Evolutionary conservation across 1,140 invertebrate species (phyloP).

Genomic region (Cotesia vestalis): DNA sequence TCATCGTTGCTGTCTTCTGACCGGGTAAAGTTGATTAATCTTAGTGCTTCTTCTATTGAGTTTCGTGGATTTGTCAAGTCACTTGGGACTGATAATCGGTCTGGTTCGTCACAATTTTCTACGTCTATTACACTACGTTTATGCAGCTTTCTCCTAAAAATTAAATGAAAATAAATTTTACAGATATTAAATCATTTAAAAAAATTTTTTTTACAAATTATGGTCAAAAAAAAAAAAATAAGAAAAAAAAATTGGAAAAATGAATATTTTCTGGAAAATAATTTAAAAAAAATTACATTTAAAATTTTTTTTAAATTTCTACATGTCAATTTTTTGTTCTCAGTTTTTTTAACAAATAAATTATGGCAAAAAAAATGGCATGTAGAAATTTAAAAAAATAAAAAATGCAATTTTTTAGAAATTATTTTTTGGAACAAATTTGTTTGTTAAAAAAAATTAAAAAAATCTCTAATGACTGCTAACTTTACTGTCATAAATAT

Average conservation of each 20-base stretch:
- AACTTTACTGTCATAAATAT: too few relatives aligned
- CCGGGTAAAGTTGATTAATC: slow-evolving; percentile 72
- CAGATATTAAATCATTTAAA: background rate
- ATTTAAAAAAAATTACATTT: too few relatives aligned
- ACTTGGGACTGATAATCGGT: slow-evolving; percentile 63
- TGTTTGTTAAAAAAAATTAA: background rate
- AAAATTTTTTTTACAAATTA: slow-evolving; percentile 5
- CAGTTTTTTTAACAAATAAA: too few relatives aligned
- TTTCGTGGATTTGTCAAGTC: slow-evolving; percentile 72
- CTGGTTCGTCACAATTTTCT: slow-evolving; percentile 47
- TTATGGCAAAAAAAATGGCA: too few relatives aligned
- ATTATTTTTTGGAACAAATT: too few relatives aligned
- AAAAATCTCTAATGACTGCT: too few relatives aligned
- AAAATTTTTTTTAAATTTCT: too few relatives aligned
- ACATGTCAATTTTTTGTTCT: too few relatives aligned
- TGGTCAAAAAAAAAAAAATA: background rate
- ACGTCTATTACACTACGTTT: slow-evolving; percentile 66
- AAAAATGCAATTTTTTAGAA: too few relatives aligned
- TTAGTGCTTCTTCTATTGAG: slow-evolving; percentile 79
- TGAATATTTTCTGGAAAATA: too few relatives aligned
- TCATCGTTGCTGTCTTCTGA: slow-evolving; percentile 72
- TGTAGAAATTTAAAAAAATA: too few relatives aligned
- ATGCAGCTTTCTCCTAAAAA: slow-evolving; percentile 34
- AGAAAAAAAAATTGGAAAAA: background rate
- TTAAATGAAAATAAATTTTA: background rate